Evolutionary conservation across 2,888 invertebrate genomes (phyloP), one percentile per base, ranked within the genome.

Genomic region (Linyphia triangularis): DNA sequence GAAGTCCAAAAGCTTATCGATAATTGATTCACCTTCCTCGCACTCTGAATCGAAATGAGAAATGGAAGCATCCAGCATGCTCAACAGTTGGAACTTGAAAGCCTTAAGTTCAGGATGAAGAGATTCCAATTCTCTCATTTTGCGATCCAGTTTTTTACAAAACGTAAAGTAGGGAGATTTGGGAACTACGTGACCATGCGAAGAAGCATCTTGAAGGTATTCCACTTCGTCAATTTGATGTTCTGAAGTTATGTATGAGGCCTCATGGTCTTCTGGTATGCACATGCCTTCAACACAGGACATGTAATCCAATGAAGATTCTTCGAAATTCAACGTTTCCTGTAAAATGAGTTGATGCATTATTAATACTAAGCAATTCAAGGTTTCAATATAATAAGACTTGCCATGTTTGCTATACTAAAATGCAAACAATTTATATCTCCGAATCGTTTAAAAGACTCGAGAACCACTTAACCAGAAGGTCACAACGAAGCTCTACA

Each of bases 71-170:
- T 30, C 3, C 0, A 85, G 40, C 16, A 26, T 57, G 13, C 33
- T 13, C 19, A 69, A 1, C 0, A 85, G 5, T n/a, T 85, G 22
- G 0, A 30, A 19, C 22, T 85, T 85, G 7, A 77, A 1, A 2
- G 30, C 3, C 26, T 85, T 69, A 1, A 85, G 6, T 28, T 85
- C 77, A 1, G 84, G 84, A 59, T 85, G 37, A 28, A 37, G 30
- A 13, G 22, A 9, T 19, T 85, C 84, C 10, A 85, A n/a, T 26
- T 75, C 33, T 16, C 65, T 24, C 33, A 83, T 43, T 19, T 33
- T 51, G 0, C 26, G 5, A 9, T 16, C 7, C 1, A 83, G 2
- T 13, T 83, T 22, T 5, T 51, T 1, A n/a, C 83, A 83, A 6
- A 83, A 13, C 0, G 26, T n/a, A 7, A 57, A 70, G 26, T 57